Conservation (phyloP, 2,888 invertebrate species). For the Cantharis flavilabris region DNA sequence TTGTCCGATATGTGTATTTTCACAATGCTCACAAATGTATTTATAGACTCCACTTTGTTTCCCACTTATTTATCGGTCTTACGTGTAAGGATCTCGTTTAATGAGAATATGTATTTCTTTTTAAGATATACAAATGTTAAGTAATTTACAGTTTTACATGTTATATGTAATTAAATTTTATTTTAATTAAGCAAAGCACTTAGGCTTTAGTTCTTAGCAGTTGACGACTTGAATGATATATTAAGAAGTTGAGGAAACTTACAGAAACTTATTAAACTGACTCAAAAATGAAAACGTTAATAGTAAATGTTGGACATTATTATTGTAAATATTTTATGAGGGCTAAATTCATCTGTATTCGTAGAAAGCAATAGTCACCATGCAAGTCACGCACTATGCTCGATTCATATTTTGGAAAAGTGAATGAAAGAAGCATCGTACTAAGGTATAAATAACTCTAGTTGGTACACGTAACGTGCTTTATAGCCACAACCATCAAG, state of each 20-base stretch:
- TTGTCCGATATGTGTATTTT: neutral
- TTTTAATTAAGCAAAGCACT: neutral
- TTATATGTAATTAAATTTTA: neutral
- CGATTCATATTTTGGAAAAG: slow-evolving; percentile 49
- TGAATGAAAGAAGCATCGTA: slow-evolving; percentile 47
- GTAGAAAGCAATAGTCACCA: slow-evolving; percentile 19
- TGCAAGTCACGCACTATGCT: slow-evolving; percentile 31
- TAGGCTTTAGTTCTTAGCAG: neutral
- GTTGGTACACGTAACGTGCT: slow-evolving; percentile 38
- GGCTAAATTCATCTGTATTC: slow-evolving; percentile 30
- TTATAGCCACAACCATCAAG: slow-evolving; percentile 37
- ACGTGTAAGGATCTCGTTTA: neutral
- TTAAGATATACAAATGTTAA: neutral
- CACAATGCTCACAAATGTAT: neutral
- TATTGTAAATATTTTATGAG: slow-evolving; percentile 2
- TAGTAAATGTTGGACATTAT: neutral
- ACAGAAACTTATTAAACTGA: neutral
- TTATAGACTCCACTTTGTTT: neutral
- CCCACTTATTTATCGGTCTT: neutral
- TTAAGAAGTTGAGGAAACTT: neutral
- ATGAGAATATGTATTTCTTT: neutral
- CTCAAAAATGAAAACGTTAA: neutral
- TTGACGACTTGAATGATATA: neutral
- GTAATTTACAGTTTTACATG: neutral
- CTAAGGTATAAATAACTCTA: slow-evolving; percentile 39